These are phyloP conservation scores for Fulmarus glacialis DNA, from an alignment of 2,113 vertebrate species.

Conservation along the genomic window DNA sequence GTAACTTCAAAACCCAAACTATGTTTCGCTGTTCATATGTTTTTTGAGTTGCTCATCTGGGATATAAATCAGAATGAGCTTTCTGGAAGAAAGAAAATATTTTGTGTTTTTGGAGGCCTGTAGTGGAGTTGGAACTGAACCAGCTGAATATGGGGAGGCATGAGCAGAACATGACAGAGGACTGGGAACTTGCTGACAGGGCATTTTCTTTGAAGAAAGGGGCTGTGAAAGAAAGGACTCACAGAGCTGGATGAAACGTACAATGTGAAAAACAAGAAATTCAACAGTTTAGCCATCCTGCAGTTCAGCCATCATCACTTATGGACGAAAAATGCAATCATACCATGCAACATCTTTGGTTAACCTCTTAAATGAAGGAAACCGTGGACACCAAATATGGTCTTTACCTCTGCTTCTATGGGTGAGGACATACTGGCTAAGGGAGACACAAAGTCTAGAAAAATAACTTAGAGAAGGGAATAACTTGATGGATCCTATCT, in stretches of 20 bases:
- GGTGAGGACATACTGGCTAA: not conserved
- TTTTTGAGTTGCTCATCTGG: slow-evolving; percentile 17
- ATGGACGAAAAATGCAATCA: not conserved
- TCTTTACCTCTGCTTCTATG: not conserved
- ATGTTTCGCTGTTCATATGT: not conserved
- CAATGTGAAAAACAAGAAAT: not conserved
- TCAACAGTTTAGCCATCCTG: not conserved
- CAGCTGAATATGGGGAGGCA: slow-evolving; percentile 1
- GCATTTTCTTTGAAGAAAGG: slow-evolving; percentile 20
- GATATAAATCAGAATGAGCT: slow-evolving; percentile 29
- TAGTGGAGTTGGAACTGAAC: slow-evolving; percentile 31
- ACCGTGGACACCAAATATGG: not conserved
- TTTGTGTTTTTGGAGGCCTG: slow-evolving; percentile 41
- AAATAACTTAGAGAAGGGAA: not conserved
- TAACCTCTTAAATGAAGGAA: not conserved
- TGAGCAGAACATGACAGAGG: not conserved
- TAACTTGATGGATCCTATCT: not conserved
- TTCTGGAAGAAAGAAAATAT: slow-evolving; percentile 43
- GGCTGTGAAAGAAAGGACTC: slow-evolving; percentile 7
- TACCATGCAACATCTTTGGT: not conserved
- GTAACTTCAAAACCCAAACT: not conserved
- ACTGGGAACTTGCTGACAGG: slow-evolving; percentile 1
- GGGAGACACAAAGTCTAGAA: not conserved
- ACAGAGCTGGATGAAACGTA: not conserved
- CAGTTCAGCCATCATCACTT: not conserved